Evolutionary conservation across 2,888 invertebrate genomes (phyloP).

Genomic region (Diarsia dahlii): DNA sequence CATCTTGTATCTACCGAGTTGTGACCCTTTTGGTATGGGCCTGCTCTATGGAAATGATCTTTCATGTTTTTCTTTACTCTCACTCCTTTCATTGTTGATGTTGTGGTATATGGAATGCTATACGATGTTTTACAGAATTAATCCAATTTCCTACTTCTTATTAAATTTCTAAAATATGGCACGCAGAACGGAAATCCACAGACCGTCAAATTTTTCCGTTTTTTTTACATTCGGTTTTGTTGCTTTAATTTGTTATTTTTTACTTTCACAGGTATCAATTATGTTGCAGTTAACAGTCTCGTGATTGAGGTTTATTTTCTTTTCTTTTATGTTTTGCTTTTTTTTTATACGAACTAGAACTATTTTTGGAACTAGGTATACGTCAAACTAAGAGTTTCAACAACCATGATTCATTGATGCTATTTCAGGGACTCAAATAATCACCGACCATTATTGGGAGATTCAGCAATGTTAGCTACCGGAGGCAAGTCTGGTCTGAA

Average conservation of each 20-base stretch:
- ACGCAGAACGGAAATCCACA: neutral
- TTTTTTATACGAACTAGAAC: neutral
- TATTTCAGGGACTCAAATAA: slow-evolving; percentile 96
- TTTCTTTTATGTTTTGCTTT: slow-evolving; percentile 45
- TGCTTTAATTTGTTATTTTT: slow-evolving; percentile 40
- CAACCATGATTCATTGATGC: neutral
- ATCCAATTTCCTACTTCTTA: slow-evolving; percentile 3
- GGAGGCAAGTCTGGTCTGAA: slow-evolving; percentile 94
- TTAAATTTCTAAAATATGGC: neutral
- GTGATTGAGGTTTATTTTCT: slow-evolving; percentile 61
- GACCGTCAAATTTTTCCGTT: neutral
- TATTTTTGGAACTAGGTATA: neutral
- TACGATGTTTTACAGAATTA: neutral
- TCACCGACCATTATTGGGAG: slow-evolving; percentile 96
- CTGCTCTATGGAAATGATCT: slow-evolving; percentile 10
- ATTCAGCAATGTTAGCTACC: slow-evolving; percentile 97
- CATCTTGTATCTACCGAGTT: slow-evolving; percentile 6
- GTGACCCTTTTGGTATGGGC: slow-evolving; percentile 13
- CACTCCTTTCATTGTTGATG: slow-evolving; percentile 12
- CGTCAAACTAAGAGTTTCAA: neutral
- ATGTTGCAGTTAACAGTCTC: slow-evolving; percentile 46
- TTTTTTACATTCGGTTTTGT: slow-evolving; percentile 66
- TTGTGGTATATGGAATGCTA: neutral
- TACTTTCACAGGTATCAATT: slow-evolving; percentile 56
- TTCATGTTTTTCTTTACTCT: slow-evolving; percentile 12